phyloP scores from a whole-genome alignment of 1,140 invertebrate genomes.

The Trachymyrmex septentrionalis region DNA sequence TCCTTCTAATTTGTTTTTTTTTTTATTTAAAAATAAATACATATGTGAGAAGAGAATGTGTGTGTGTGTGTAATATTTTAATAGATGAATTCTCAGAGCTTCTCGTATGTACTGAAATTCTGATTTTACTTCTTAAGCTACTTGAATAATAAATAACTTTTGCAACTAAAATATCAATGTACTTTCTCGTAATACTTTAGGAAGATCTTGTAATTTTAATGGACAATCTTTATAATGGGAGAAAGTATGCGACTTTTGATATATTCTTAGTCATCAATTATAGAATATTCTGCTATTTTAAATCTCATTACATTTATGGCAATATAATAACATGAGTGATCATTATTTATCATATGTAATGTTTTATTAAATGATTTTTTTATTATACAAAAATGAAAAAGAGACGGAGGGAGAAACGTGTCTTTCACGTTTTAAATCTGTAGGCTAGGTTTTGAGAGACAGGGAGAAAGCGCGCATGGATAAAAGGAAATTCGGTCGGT shows the following conservation, averaged over 20 bases:
- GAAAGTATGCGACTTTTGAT: slow-evolving; percentile 25
- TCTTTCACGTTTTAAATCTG: slow-evolving; percentile 4
- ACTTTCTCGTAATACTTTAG: background rate
- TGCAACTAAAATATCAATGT: background rate
- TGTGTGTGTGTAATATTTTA: background rate
- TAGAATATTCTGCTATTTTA: background rate
- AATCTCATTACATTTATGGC: background rate
- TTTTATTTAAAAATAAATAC: background rate
- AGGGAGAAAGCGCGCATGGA: slow-evolving; percentile 45
- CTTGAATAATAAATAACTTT: background rate
- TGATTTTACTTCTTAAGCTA: background rate
- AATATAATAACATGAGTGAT: background rate
- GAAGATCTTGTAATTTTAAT: background rate
- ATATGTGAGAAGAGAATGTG: background rate
- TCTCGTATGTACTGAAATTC: background rate
- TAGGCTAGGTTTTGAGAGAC: slow-evolving; percentile 17
- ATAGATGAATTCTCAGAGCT: background rate
- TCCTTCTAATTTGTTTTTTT: background rate
- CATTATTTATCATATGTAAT: background rate
- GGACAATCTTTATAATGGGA: slow-evolving; percentile 28
- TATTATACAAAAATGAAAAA: background rate
- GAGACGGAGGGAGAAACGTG: background rate
- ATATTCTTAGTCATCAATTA: background rate
- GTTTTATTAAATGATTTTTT: background rate
- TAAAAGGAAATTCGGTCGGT: slow-evolving; percentile 56